A percentile compares a stretch with the other conserved stretches of the same genome.
phyloP scores from a whole-genome alignment of 1,140 invertebrate species.

The Heliconius nattereri region DNA sequence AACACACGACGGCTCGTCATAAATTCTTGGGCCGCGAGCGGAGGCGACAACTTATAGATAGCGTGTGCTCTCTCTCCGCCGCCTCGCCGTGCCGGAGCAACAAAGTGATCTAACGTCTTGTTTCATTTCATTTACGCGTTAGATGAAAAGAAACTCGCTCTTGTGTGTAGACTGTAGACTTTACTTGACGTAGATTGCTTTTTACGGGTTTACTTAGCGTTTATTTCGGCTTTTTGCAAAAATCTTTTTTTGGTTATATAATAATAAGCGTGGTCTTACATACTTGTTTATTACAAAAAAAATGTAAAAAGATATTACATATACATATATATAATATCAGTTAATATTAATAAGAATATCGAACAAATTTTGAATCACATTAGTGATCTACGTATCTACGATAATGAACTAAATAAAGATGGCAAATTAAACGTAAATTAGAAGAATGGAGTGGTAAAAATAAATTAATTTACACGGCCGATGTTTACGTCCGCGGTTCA shows the following conservation, averaged over 20 bases:
- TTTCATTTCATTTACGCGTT: slow-evolving; percentile 12
- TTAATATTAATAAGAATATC: background rate
- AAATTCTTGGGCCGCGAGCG: slow-evolving; percentile 39
- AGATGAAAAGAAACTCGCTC: background rate
- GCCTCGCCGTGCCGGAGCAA: slow-evolving; percentile 7
- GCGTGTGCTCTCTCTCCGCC: background rate
- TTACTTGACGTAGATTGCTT: slow-evolving; percentile 11
- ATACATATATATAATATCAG: background rate
- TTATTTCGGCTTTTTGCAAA: background rate
- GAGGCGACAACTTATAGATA: slow-evolving; percentile 29
- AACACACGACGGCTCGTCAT: slow-evolving; percentile 41
- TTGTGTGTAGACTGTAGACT: slow-evolving; percentile 10
- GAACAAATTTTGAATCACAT: background rate
- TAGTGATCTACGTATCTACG: background rate
- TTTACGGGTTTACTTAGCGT: slow-evolving; percentile 8
- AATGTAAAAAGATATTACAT: background rate
- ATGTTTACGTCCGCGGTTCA: slow-evolving; percentile 53
- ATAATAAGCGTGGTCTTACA: background rate
- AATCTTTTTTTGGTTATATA: background rate
- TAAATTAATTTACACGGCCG: slow-evolving; percentile 44
- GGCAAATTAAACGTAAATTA: slow-evolving; percentile 37
- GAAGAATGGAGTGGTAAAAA: slow-evolving; percentile 41
- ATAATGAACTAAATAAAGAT: slow-evolving; percentile 17
- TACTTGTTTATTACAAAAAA: background rate
- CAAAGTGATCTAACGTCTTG: slow-evolving; percentile 25